Evolutionary conservation across 2,888 invertebrate species (phyloP).

Genomic region (Eilema griseolum): DNA sequence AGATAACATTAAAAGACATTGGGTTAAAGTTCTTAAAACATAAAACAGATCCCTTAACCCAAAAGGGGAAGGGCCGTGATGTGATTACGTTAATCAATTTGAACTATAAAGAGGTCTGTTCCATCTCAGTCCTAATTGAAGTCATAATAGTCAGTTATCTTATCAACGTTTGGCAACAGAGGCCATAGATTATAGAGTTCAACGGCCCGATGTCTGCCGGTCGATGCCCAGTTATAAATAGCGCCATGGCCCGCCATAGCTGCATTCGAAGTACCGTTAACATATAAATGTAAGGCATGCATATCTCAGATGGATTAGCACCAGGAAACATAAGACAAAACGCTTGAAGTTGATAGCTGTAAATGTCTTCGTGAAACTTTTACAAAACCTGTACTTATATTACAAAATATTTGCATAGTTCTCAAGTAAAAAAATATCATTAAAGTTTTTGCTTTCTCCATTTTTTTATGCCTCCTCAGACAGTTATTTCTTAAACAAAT

Average conservation of each 20-base stretch:
- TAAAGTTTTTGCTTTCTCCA: neutral
- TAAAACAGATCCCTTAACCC: slow-evolving; percentile 10
- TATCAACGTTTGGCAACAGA: slow-evolving; percentile 66
- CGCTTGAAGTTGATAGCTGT: neutral
- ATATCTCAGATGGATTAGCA: slow-evolving; percentile 38
- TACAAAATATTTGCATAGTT: slow-evolving; percentile 11
- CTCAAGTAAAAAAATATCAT: neutral
- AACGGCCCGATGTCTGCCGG: slow-evolving; percentile 66
- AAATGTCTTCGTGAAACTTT: neutral
- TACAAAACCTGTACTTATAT: neutral
- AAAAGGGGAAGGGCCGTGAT: slow-evolving; percentile 18
- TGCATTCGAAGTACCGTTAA: slow-evolving; percentile 68
- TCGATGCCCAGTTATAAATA: slow-evolving; percentile 76
- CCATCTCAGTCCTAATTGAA: slow-evolving; percentile 36
- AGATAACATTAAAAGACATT: neutral
- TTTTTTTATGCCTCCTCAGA: neutral
- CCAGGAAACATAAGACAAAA: slow-evolving; percentile 17
- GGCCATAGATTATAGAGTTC: slow-evolving; percentile 69
- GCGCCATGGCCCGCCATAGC: slow-evolving; percentile 65
- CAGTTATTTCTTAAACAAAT: neutral
- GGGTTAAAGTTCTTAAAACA: neutral
- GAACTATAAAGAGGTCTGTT: slow-evolving; percentile 30
- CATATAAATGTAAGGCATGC: slow-evolving; percentile 47
- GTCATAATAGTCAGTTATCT: slow-evolving; percentile 52
- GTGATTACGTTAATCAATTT: slow-evolving; percentile 3